Conservation (phyloP, 2,888 invertebrate genomes). For the Griposia aprilina region DNA sequence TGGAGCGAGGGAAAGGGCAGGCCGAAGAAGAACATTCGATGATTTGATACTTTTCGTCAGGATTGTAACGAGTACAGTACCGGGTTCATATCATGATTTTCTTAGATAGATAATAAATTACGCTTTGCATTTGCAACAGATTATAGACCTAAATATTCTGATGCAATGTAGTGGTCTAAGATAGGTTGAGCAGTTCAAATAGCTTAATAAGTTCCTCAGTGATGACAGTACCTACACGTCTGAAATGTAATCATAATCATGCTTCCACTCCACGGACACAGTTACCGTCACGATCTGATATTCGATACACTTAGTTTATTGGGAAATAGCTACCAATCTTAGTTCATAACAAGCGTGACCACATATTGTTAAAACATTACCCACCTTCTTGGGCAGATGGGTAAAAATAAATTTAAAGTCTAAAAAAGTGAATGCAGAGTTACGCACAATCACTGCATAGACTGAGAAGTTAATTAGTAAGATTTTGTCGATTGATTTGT, state of each 20-base stretch:
- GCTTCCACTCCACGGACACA: conserved; percentile 39
- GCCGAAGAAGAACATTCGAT: background rate
- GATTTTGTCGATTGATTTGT: conserved; percentile 7
- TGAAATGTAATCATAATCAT: conserved; percentile 41
- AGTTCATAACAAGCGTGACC: background rate
- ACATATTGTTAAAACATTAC: background rate
- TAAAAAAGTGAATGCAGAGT: conserved; percentile 3
- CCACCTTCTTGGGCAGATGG: background rate
- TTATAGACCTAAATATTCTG: conserved; percentile 1
- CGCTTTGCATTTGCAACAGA: background rate
- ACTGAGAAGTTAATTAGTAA: conserved; percentile 2
- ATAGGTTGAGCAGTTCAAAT: conserved; percentile 4
- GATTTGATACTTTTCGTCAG: background rate
- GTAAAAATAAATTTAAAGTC: background rate
- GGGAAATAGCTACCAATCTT: conserved; percentile 45
- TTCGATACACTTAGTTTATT: conserved; percentile 64
- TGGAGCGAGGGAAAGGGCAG: background rate
- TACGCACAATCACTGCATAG: background rate
- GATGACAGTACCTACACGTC: conserved; percentile 10
- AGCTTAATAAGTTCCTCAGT: conserved; percentile 17
- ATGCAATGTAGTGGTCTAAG: background rate
- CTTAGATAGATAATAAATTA: background rate
- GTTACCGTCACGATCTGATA: conserved; percentile 62
- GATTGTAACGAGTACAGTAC: background rate
- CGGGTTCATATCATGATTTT: background rate